A percentile compares a stretch with the other conserved stretches of the same genome.
phyloP scores from a whole-genome alignment of 2,797 vertebrate species.

The Lithobates pipiens region DNA sequence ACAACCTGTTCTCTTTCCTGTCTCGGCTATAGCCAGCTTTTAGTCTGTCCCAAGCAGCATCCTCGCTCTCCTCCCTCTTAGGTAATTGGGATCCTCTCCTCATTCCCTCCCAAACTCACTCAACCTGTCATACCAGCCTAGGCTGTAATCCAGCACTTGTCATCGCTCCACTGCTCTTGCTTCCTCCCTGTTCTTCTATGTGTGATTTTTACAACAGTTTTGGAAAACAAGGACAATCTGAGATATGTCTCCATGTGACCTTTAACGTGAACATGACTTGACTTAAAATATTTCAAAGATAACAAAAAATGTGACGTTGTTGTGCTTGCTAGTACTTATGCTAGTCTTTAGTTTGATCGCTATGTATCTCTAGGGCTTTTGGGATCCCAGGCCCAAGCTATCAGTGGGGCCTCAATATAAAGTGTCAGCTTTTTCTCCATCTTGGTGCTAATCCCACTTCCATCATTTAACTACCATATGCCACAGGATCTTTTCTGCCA shows the following conservation, averaged over 20 bases:
- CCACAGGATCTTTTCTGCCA: neutral
- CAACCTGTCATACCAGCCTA: conserved; percentile 55
- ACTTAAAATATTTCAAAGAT: neutral
- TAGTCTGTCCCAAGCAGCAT: conserved; percentile 15
- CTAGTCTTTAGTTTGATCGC: neutral
- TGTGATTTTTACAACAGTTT: conserved; percentile 13
- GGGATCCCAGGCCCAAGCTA: no score
- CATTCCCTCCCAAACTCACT: conserved; percentile 43
- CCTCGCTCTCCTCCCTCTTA: conserved; percentile 53
- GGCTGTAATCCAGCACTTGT: neutral
- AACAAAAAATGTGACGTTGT: neutral
- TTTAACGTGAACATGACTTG: neutral
- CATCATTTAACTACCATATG: neutral
- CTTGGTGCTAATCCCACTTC: neutral
- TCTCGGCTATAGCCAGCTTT: conserved; percentile 14
- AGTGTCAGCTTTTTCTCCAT: neutral
- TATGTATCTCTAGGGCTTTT: neutral
- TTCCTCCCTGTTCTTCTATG: conserved; percentile 65
- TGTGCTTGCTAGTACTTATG: neutral
- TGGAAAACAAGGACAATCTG: neutral
- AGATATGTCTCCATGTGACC: neutral
- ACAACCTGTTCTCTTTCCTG: conserved; percentile 35
- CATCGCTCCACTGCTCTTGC: conserved; percentile 72
- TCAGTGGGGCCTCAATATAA: no score
- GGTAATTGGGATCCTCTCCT: conserved; percentile 44